These are phyloP conservation scores for Macrotis lagotis DNA, from an alignment of 2,113 vertebrate species.

Conservation along the genomic window DNA sequence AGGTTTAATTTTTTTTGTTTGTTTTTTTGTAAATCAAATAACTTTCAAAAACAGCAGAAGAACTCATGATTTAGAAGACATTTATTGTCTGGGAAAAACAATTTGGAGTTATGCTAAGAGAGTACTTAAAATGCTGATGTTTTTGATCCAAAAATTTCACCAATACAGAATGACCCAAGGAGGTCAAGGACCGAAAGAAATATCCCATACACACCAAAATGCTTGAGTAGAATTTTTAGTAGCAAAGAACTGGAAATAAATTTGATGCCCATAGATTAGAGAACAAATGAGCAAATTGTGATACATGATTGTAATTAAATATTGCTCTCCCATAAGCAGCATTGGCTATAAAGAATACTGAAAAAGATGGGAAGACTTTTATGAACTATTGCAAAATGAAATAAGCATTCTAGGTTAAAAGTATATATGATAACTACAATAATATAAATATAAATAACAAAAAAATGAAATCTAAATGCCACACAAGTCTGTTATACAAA, in stretches of 20 bases:
- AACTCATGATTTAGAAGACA: not conserved
- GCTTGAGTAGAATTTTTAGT: not conserved
- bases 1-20: too few relatives aligned
- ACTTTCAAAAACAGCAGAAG: not conserved
- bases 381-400: not conserved
- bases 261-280: not conserved
- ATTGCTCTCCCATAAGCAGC: not conserved
- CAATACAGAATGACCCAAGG: too few relatives aligned
- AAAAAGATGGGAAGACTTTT: not conserved
- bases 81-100: not conserved
- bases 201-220: not conserved
- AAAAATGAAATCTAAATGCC: not conserved
- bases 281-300: not conserved
- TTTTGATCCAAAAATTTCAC: not conserved
- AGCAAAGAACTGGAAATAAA: not conserved
- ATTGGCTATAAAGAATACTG: not conserved
- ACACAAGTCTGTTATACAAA: not conserved
- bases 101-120: not conserved
- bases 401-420: too few relatives aligned
- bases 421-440: too few relatives aligned
- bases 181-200: not conserved
- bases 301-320: not conserved
- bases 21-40: not conserved
- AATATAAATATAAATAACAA: too few relatives aligned
- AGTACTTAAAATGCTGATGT: not conserved